Evolutionary conservation across 2,888 invertebrate genomes (phyloP), one percentile per base, ranked within the genome.

Genomic region (Clusia tigrina): DNA sequence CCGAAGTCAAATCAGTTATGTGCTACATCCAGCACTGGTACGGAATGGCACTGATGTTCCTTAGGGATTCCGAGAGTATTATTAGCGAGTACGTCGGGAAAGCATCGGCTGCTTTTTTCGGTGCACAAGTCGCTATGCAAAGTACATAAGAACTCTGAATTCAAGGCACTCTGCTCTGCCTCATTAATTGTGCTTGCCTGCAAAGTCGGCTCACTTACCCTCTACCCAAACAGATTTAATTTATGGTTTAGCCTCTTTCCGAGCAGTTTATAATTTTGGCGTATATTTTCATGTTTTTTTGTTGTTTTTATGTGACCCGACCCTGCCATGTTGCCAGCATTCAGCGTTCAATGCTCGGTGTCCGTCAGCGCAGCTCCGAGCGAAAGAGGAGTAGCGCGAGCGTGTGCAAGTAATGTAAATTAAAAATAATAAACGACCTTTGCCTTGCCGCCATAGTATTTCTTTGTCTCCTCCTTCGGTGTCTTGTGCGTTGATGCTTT

Each of bases 401-500:
- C 12, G 32, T 9, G 32, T 12, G 32, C 32, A 12, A n/a, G n/a
- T n/a, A 48, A 48, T 20, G 15, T 5, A 48, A 48, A 48, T 20
- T 48, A 48, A 32, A 48, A 48, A 48, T 48, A 20, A 48, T 48
- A 48, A 48, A 48, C 48, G 20, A 42, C 12, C 42, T 6, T 6
- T n/a, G 48, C 22, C 48, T 17, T 17, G n/a, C n/a, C 42, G 42
- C 42, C 48, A 22, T 71, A 66, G 75, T 67, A 71, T 74, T 76
- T 76, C 74, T 67, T 71, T 60, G 67, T 74, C 67, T 48, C 38
- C 37, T 60, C 42, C 48, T 32, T n/a, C 25, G 10, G 12, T 42
- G 23, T 12, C 42, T 37, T 24, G 20, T 10, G 20, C 73, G 76
- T 68, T 74, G 74, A 55, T 68, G 71, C 77, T 74, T 73, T 74